phyloP scores from a whole-genome alignment of 2,888 invertebrate species.

The Alentia gelatinosa region DNA sequence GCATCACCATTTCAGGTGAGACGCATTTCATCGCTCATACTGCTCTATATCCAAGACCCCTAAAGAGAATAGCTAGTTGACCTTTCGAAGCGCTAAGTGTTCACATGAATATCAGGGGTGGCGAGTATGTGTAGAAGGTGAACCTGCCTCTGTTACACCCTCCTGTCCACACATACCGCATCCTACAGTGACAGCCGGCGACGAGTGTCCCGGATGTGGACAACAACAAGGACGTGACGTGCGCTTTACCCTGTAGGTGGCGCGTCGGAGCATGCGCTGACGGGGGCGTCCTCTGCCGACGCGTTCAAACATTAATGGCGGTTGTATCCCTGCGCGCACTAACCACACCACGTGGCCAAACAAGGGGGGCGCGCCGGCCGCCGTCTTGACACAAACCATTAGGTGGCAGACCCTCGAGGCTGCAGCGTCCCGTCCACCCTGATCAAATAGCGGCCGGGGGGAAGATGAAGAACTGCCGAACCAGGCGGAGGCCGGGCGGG shows the following conservation, averaged over 20 bases:
- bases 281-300: not conserved
- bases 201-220: not conserved
- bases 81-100: too few species aligned
- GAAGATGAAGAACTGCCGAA: not conserved
- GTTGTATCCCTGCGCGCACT: not conserved
- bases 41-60: too few species aligned
- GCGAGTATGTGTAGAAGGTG: too few species aligned
- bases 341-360: not conserved
- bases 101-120: too few species aligned
- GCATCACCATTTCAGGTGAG: too few species aligned
- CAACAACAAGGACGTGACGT: not conserved
- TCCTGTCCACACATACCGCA: too few species aligned
- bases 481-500: not conserved
- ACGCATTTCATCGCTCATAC: too few species aligned
- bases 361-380: not conserved
- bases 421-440: not conserved
- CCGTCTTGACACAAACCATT: conserved; percentile 39
- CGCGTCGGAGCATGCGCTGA: not conserved
- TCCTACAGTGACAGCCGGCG: too few species aligned
- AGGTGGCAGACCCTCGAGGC: not conserved
- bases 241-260: not conserved
- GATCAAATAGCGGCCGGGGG: conserved; percentile 8
- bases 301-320: conserved; percentile 37
- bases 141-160: too few species aligned
- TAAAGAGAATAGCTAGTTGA: too few species aligned